A percentile compares a stretch with the other conserved stretches of the same genome.
phyloP scores from a whole-genome alignment of 1,140 invertebrate genomes.

The Charaxes varanes region DNA sequence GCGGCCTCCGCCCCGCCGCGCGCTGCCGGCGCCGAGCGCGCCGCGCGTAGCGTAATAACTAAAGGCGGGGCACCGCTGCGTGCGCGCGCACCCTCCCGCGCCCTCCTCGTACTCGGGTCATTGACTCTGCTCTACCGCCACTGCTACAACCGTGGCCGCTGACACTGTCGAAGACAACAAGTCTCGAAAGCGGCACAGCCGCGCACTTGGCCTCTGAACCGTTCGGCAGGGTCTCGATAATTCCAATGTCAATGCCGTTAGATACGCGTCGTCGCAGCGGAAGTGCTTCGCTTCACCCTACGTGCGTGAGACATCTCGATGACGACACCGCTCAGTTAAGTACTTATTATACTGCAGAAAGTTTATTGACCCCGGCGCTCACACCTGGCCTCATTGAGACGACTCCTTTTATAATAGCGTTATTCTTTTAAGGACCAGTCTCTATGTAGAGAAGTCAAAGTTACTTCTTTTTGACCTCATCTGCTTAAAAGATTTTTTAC shows the following conservation, averaged over 20 bases:
- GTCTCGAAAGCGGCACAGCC: constrained; percentile 38
- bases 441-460: neutral
- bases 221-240: constrained; percentile 23
- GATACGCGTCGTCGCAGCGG: constrained; percentile 25
- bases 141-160: constrained; percentile 31
- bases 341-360: constrained; percentile 32
- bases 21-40: constrained; percentile 57
- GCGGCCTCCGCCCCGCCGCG: constrained; percentile 67
- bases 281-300: constrained; percentile 18
- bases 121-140: constrained; percentile 52
- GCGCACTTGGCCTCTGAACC: constrained; percentile 42
- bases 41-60: constrained; percentile 71
- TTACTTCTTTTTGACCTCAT: too few species aligned
- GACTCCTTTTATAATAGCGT: constrained; percentile 5
- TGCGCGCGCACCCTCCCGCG: constrained; percentile 69
- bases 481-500: too few species aligned
- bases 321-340: constrained; percentile 17
- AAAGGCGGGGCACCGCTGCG: constrained; percentile 69
- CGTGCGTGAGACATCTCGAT: constrained; percentile 20
- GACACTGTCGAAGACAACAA: constrained; percentile 49
- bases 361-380: constrained; percentile 42
- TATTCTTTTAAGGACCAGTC: constrained; percentile 1
- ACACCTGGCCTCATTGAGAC: constrained; percentile 27
- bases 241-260: constrained; percentile 66
- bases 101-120: constrained; percentile 58